Conservation (phyloP, 2,113 vertebrate species). For the Orientallactaga bullata region DNA sequence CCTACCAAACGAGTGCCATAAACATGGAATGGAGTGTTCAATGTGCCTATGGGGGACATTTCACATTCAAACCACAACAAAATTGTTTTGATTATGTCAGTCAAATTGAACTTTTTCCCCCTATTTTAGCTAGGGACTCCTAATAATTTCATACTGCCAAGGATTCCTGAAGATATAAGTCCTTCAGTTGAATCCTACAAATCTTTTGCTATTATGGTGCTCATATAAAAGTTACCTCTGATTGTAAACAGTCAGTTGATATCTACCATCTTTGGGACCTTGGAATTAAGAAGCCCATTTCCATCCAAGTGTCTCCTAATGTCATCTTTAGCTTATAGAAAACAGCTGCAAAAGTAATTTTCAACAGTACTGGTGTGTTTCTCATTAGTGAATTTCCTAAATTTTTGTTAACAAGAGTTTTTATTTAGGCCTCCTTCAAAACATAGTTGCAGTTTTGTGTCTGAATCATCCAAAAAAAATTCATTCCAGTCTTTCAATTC, state of each 20-base stretch:
- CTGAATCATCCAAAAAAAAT: constrained; percentile 10
- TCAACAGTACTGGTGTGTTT: not conserved
- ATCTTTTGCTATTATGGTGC: not conserved
- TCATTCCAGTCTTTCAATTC: not conserved
- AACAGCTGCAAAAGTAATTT: constrained; percentile 11
- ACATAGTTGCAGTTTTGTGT: not conserved
- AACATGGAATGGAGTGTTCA: too few relatives aligned
- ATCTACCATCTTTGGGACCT: not conserved
- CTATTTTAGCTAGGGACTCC: not conserved
- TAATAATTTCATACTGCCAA: not conserved
- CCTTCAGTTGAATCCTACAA: not conserved
- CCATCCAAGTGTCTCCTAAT: not conserved
- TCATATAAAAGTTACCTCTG: not conserved
- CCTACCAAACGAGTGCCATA: too few relatives aligned
- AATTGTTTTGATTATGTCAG: not conserved
- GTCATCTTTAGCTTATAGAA: constrained; percentile 12
- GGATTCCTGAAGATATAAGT: not conserved
- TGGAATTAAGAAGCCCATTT: not conserved
- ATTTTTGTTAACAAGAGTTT: not conserved
- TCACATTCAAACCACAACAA: too few relatives aligned
- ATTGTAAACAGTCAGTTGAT: not conserved
- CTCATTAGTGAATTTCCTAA: not conserved
- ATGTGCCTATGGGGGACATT: too few relatives aligned
- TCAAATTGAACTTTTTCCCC: not conserved
- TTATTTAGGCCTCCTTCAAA: not conserved